Base-by-base conservation (phyloP, 2,113 vertebrate genomes). In the Coryphaenoides rupestris region DNA sequence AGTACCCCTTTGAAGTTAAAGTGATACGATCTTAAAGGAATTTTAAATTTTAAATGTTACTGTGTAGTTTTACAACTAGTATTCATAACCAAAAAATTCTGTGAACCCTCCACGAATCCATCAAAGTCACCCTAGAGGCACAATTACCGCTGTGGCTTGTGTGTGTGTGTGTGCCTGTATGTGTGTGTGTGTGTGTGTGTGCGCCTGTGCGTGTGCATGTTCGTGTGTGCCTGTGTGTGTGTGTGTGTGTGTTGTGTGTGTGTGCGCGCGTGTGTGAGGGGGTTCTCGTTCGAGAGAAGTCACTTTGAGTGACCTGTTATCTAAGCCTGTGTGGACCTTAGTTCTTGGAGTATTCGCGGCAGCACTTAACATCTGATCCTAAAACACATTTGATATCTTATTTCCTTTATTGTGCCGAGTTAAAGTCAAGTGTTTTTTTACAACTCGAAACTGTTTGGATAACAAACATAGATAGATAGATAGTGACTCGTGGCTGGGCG, bases 141-240 rank as follows among this genome's bases (percentile, higher is more conserved):
- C 6, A 26, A 69, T 49, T 52, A 40, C 52, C 22, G 65, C 15
- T 9, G 21, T 9, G 54, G 54, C 3, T 1, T 21, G 33, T 19
- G 49, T 28, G 21, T 52, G 62, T 63, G 61, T 73, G 63, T 79
- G 13, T 57, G 33, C 5, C 53, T 57, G 21, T 55, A 17, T 53
- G 19, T 70, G 58, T 73, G 62, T 17, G 47, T 55, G 53, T 84
- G 15, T 57, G 23, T 59, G 66, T 67, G 22, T 69, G 22, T 26
- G 46, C 17, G 16, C 26, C 45, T 61, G 59, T 60, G 50, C 16
- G 68, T 61, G 13, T 45, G 19, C 46, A 13, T 58, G 23, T n/a
- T 61, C n/a, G 66, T 67, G 26, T 69, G 22, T 26, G 33, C n/a
- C n/a, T n/a, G 46, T 19, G 16, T 33, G 50, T 61, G 59, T 60